Base-by-base conservation (phyloP, 2,113 vertebrate genomes). In the Lepisosteus oculatus region DNA sequence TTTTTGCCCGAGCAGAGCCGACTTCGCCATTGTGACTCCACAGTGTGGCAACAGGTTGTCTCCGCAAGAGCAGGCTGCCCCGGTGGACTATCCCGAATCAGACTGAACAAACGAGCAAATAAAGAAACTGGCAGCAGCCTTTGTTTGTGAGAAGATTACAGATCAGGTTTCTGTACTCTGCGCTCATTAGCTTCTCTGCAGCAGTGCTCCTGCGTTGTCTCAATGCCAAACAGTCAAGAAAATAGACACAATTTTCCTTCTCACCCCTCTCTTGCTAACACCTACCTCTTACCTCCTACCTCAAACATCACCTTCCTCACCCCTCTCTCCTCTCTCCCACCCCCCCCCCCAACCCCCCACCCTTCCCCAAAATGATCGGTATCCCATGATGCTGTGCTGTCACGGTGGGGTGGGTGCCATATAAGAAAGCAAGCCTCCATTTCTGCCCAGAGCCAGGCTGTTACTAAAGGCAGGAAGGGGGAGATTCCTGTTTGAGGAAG, bases 391-490 rank as follows among this genome's bases (percentile, higher is more conserved):
- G 72, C 77, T 68, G 65, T 72, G 73, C 81, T 84, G 8, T 84
- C 80, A 84, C 83, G 84, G 83, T 83, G 84, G 83, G 84, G 83
- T 83, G 86, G 86, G 87, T 87, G 87, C 75, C 74, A 75, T 84
- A 84, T 88, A 91, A 90, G 41, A 17, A 15, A 64, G 69, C 67
- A 41, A 51, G 69, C 29, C 66, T 71, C 64, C 73, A 74, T 59
- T 65, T 54, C 69, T 74, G 55, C 69, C 69, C 65, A 88, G 85
- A 84, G 70, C 79, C 85, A 86, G 81, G 80, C 82, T 81, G 81
- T 81, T 77, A 74, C 71, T 15, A 69, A 55, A 78, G 74, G 61
- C 76, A 80, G 71, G 81, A 61, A 57, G 67, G n/a, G 55, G 54
- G 54, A 76, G 81, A 78, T 82, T 78, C 72, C 84, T 83, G 81